Conservation (phyloP, 2,888 invertebrate species). For the Dynastes maya region DNA sequence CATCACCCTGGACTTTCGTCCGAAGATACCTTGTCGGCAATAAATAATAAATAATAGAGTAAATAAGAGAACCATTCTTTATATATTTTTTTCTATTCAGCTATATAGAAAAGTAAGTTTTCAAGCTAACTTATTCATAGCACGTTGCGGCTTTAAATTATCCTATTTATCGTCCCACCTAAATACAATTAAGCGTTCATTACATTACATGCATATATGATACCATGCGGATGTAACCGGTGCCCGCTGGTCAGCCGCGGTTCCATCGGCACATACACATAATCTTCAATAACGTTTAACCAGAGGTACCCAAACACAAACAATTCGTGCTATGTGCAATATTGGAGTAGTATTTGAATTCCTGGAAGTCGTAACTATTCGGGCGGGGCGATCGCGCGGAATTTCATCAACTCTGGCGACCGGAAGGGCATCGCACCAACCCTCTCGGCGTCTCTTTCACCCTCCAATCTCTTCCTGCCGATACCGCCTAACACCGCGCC, state of each 20-base stretch:
- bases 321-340: conserved; percentile 70
- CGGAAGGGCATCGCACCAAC: conserved; percentile 76
- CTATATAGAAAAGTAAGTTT: too few species aligned
- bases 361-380: conserved; percentile 70
- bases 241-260: neutral
- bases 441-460: conserved; percentile 66
- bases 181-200: too few species aligned
- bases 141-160: too few species aligned
- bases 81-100: too few species aligned
- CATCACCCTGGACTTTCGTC: too few species aligned
- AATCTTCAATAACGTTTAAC: conserved; percentile 39
- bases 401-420: conserved; percentile 76
- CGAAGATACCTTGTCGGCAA: too few species aligned
- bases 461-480: conserved; percentile 52
- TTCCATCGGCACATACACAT: conserved; percentile 22
- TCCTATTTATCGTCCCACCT: too few species aligned
- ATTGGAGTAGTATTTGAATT: conserved; percentile 68
- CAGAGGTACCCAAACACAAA: conserved; percentile 53
- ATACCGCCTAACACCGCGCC: conserved; percentile 57
- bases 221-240: neutral
- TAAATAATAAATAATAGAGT: too few species aligned
- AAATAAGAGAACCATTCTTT: too few species aligned
- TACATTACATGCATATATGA: conserved; percentile 6
- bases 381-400: conserved; percentile 68
- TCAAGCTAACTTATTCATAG: too few species aligned